Percentiles rank a stretch among this genome's conserved stretches.
These are phyloP conservation scores for Cephonodes hylas DNA, from an alignment of 2,888 invertebrate genomes.

Conservation along the genomic window DNA sequence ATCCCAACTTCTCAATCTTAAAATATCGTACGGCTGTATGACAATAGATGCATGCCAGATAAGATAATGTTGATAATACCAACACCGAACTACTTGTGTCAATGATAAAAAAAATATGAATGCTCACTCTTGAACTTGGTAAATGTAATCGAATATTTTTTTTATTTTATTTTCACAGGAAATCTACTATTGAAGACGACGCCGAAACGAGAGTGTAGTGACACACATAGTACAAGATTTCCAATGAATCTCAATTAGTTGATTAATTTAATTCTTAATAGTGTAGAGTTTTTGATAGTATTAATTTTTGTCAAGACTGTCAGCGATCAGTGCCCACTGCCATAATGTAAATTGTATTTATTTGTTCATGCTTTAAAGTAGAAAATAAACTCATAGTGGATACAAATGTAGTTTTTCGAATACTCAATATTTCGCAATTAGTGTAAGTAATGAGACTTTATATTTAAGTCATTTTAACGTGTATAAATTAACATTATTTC, in stretches of 20 bases:
- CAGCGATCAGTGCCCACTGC: constrained; percentile 70
- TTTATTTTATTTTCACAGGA: constrained; percentile 52
- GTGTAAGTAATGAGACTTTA: constrained; percentile 17
- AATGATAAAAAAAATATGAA: background rate
- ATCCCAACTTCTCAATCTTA: background rate
- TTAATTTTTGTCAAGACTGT: constrained; percentile 71
- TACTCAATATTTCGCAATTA: constrained; percentile 31
- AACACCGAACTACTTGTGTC: background rate
- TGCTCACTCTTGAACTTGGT: background rate
- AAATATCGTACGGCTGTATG: background rate
- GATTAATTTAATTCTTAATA: constrained; percentile 49
- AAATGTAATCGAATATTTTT: background rate
- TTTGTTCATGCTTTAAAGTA: constrained; percentile 56
- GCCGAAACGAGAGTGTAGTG: constrained; percentile 75
- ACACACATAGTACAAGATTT: constrained; percentile 70
- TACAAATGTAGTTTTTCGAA: constrained; percentile 24
- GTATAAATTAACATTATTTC: background rate
- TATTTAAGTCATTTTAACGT: background rate
- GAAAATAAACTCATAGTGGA: constrained; percentile 23
- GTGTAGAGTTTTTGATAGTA: constrained; percentile 28
- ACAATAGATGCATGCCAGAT: background rate
- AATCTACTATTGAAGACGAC: constrained; percentile 81
- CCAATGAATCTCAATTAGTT: constrained; percentile 79
- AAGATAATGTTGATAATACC: background rate
- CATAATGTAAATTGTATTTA: constrained; percentile 61